Evolutionary conservation across 2,888 invertebrate species (phyloP), one percentile per base, ranked within the genome.

Genomic region (Acrocyrtus sp.): DNA sequence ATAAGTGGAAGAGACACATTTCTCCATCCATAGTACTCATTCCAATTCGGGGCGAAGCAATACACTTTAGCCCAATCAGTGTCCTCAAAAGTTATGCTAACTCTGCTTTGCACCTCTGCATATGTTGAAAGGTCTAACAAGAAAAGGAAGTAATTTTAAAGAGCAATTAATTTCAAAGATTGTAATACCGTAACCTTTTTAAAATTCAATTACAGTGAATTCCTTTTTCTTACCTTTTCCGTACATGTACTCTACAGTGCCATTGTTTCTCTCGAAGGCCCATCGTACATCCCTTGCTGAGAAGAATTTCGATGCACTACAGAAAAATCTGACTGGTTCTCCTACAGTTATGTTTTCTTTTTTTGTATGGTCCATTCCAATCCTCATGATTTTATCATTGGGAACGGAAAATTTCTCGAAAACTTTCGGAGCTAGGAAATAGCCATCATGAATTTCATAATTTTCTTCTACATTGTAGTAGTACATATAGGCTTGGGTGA

Each of bases 11-110:
- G 8, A 8, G 74, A 69, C 6, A 77, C 61, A 54, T 77, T 77
- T 69, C 77, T 68, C 77, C 77, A 77, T 29, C 74, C 74, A 34
- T 68, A 74, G 39, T 77, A 74, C 17, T 77, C 77, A 10, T 74
- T 72, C 77, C 77, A 77, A 21, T 72, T 61, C 2, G 77, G 77
- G 45, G 74, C 72, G 29, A 77, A 61, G 43, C 77, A 77, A 41
- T 61, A 77, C 21, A 74, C 67, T 3, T 48, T 21, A 50, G 62
- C 65, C 74, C 74, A 74, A 26, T 72, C 72, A 3, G 72, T 12
- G 19, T 73, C 70, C 1, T 68, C 61, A 47, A 76, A 76, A 10
- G 48, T 57, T 15, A 72, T 24, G 6, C 58, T 45, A 21, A 72
- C 39, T 21, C 72, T 57, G 45, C 74, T 74, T 22, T 47, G 58